Evolutionary conservation across 1,140 invertebrate genomes (phyloP).

Genomic region (Bombus waltoni): DNA sequence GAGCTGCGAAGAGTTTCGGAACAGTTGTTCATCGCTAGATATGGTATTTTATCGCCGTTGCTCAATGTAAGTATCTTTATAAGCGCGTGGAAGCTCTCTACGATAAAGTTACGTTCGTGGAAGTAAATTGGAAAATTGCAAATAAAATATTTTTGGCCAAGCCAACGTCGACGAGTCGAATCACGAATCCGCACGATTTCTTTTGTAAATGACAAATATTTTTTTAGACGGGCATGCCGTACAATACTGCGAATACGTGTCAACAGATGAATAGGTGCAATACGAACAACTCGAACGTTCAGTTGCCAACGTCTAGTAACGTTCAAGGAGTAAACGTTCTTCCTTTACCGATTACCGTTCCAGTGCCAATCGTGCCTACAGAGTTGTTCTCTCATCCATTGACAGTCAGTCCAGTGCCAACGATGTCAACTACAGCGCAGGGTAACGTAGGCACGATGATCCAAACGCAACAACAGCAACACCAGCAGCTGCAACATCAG

Average conservation of each 20-base stretch:
- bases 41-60: conserved; percentile 88
- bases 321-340: conserved; percentile 74
- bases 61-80: conserved; percentile 82
- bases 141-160: too few species aligned
- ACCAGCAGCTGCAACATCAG: conserved; percentile 55
- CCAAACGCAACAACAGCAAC: conserved; percentile 63
- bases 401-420: conserved; percentile 58
- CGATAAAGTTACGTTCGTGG: too few species aligned
- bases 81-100: too few species aligned
- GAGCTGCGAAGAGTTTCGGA: conserved; percentile 92
- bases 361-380: conserved; percentile 75
- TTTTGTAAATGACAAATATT: conserved; percentile 4
- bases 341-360: conserved; percentile 74
- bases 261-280: conserved; percentile 68
- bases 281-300: conserved; percentile 72
- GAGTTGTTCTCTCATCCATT: conserved; percentile 76
- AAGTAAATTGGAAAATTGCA: too few species aligned
- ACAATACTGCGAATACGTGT: conserved; percentile 73
- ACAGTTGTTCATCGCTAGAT: conserved; percentile 91
- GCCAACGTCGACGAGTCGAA: too few species aligned
- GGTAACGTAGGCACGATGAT: conserved; percentile 72
- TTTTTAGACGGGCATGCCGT: conserved; percentile 74
- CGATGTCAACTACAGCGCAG: conserved; percentile 57
- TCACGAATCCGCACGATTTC: fast-evolving
- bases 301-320: conserved; percentile 62